Conservation (phyloP, 1,140 invertebrate species). For the Cotesia typhae region DNA sequence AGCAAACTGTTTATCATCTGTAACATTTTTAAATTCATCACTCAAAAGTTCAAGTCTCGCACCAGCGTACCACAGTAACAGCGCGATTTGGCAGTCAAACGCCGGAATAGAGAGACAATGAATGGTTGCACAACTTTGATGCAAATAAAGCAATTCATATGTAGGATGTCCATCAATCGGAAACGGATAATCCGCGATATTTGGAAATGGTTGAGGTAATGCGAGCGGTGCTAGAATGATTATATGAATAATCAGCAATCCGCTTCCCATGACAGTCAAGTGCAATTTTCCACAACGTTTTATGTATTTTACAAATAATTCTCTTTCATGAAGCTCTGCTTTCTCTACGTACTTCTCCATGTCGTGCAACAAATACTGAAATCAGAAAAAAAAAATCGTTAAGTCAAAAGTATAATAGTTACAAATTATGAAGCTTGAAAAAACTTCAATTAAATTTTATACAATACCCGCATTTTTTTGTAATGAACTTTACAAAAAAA, state of each 20-base stretch:
- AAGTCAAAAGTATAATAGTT: neutral
- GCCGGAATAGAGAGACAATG: constrained; percentile 46
- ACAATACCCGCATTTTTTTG: constrained; percentile 8
- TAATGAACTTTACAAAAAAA: neutral
- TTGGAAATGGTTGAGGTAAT: constrained; percentile 43
- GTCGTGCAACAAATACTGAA: constrained; percentile 5
- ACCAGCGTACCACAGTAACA: constrained; percentile 48
- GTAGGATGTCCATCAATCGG: constrained; percentile 39
- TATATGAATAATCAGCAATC: constrained; percentile 31
- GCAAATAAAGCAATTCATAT: constrained; percentile 47
- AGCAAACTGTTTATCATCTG: constrained; percentile 37
- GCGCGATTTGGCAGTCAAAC: constrained; percentile 46
- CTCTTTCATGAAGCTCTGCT: constrained; percentile 1
- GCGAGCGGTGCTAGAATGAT: constrained; percentile 44
- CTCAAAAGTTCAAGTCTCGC: constrained; percentile 47
- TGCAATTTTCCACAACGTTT: constrained; percentile 22
- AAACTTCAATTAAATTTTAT: neutral
- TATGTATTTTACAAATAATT: constrained; percentile 1
- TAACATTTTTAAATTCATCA: constrained; percentile 34
- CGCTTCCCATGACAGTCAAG: constrained; percentile 18
- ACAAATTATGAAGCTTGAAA: neutral
- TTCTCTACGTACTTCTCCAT: constrained; percentile 6
- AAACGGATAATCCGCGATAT: constrained; percentile 54
- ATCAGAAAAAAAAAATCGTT: neutral
- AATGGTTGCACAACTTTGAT: constrained; percentile 49